Base-by-base conservation (phyloP, 2,888 invertebrate species). In the Acrobasis consociella region DNA sequence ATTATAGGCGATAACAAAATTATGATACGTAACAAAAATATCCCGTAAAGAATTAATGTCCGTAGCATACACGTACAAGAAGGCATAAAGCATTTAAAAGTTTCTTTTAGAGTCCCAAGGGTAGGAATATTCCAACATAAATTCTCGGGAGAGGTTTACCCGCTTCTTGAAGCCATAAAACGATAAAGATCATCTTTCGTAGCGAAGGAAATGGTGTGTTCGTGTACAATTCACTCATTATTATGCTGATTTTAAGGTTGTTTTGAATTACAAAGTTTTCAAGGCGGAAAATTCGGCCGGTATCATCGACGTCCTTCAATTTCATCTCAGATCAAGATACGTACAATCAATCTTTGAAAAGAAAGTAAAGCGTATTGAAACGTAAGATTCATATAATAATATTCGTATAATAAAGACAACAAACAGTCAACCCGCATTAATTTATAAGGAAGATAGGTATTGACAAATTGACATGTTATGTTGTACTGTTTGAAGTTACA, bases 151-250 rank as follows among this genome's bases (percentile, higher is more conserved):
- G 75, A 72, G 80, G 73, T 73, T 81, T 78, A 78, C 76, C 80
- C 73, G 73, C 78, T 79, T 72, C 76, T 78, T 79, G 73, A 83
- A 81, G 81, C 78, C 79, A 83, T 85, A 86, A 87, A 87, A 79
- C 81, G 86, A 87, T 87, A 86, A 87, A 83, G 84, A 85, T 87
- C 86, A 85, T 83, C 82, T 83, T 86, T 83, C 83, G 84, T 81
- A 80, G 82, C 70, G 71, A 75, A 73, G 68, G 67, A 71, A 76
- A 73, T 75, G 71, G 69, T 69, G 69, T 70, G 73, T 72, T 77
- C 73, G 72, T 73, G 69, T 75, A 78, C 77, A 77, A 76, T 78
- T 77, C 73, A 75, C 70, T 73, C 71, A 74, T 78, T 77, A 78
- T 73, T 76, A 75, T 77, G 72, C 70, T 71, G 69, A 72, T 69